Percentiles rank a stretch among this genome's conserved stretches.
Evolutionary conservation across 1,140 invertebrate genomes (phyloP).

Genomic region (Temnothorax curvispinosus): DNA sequence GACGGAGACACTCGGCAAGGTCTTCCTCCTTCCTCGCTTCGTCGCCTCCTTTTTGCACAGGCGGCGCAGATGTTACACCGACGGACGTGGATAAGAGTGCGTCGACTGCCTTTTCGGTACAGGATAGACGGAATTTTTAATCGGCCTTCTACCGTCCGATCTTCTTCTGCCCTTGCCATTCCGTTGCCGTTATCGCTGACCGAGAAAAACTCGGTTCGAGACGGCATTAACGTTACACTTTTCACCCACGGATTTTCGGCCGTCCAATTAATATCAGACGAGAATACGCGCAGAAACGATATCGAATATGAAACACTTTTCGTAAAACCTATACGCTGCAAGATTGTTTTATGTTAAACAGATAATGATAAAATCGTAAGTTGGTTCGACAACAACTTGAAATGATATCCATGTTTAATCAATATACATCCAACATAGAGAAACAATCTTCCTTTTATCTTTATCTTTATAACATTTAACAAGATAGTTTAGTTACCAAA

Average conservation of each 20-base stretch:
- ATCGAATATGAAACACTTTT: not conserved
- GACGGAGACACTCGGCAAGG: conserved; percentile 64
- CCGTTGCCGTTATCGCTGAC: conserved; percentile 1
- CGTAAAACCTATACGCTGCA: not conserved
- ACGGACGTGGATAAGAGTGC: conserved; percentile 53
- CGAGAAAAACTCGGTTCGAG: conserved; percentile 5
- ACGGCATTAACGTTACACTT: conserved; percentile 5
- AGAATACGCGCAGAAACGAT: not conserved
- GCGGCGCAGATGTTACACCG: conserved; percentile 81
- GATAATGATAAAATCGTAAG: not conserved
- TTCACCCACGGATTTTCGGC: not conserved
- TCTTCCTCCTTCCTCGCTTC: conserved; percentile 64
- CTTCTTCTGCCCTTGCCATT: conserved; percentile 14
- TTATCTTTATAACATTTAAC: not conserved
- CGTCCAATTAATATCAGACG: conserved; percentile 20
- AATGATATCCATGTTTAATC: not conserved
- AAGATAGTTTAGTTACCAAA: not conserved
- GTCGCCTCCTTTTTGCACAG: conserved; percentile 74
- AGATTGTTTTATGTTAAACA: not conserved
- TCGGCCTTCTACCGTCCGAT: conserved; percentile 61
- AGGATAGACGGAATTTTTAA: conserved; percentile 83
- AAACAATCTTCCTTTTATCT: not conserved
- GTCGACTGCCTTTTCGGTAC: conserved; percentile 40
- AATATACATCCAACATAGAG: not conserved
- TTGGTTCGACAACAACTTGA: not conserved